These are phyloP conservation scores for Chaunax sp. DNA, from an alignment of 2,797 vertebrate species.

Conservation along the genomic window DNA sequence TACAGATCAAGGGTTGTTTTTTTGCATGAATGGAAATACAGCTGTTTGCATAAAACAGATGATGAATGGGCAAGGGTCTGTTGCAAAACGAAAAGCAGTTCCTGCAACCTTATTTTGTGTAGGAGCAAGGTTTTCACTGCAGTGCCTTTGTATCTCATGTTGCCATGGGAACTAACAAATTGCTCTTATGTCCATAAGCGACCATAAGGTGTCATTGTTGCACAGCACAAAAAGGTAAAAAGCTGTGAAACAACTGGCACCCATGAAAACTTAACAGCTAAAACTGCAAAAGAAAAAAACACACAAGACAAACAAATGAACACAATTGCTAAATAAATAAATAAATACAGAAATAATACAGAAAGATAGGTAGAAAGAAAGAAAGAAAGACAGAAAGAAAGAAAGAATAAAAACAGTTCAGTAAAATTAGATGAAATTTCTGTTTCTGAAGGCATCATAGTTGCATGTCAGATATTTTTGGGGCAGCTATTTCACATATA, in stretches of 20 bases:
- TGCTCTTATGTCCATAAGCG: background rate
- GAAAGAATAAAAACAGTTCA: too few species aligned
- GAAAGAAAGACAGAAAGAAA: too few species aligned
- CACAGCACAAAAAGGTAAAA: background rate
- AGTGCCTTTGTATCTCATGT: constrained; percentile 8
- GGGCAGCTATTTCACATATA: background rate
- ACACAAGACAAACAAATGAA: background rate
- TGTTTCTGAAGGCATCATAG: too few species aligned
- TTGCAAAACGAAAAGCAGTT: background rate
- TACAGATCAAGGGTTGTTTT: too few species aligned
- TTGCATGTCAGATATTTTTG: background rate
- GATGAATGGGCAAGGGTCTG: background rate
- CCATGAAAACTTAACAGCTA: background rate
- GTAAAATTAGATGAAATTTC: too few species aligned
- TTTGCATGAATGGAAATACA: too few species aligned
- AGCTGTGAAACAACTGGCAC: too few species aligned
- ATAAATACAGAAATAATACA: background rate
- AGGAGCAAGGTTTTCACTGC: background rate
- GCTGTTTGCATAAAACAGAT: background rate
- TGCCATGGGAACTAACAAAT: constrained; percentile 22
- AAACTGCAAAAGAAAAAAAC: background rate
- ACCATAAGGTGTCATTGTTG: constrained; percentile 52
- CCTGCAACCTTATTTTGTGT: background rate
- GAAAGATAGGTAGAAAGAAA: background rate
- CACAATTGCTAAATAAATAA: background rate